Evolutionary conservation across 2,888 invertebrate species (phyloP), one percentile per base, ranked within the genome.

Genomic region (Panopea generosa): DNA sequence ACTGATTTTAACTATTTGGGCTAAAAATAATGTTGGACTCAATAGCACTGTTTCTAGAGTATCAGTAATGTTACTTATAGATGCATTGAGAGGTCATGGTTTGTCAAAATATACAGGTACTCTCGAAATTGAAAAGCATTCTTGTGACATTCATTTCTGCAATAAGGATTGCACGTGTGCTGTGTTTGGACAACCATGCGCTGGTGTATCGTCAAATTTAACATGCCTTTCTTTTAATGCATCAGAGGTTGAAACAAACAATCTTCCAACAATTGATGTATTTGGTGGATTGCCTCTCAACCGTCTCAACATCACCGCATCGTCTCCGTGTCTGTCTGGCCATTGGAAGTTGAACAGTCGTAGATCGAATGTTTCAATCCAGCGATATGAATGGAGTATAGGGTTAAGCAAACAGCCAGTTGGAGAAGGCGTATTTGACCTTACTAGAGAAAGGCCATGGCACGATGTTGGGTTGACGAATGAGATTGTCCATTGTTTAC

Each of bases 161-260:
- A 79, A 79, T 27, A 76, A 81, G 16, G 79, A 79, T 18, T 84
- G 84, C 49, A 84, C 84, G 1, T 84, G 84, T 24, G 78, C 82
- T n/a, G 71, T 79, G 2, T n/a, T 84, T 20, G 84, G 84, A 24
- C 47, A 73, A 29, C 70, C 67, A 24, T 87, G 87, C 52, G 49
- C 18, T 1, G 20, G 40, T 11, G 3, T 49, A 47, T n/a, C 11
- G 33, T 4, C 33, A 4, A 4, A 33, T 33, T 7, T 33, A 7
- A 33, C 11, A 11, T 33, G 33, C 11, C n/a, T n/a, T n/a, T n/a
- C n/a, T n/a, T n/a, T n/a, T n/a, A n/a, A n/a, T n/a, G 33, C 11
- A 33, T 4, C 4, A 7, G 33, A 7, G 6, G 33, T 4, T 20
- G 7, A n/a, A 9, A 18, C n/a, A 4, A n/a, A n/a, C 6, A 24